These are phyloP conservation scores for Orycteropus afer DNA, from an alignment of 2,113 vertebrate genomes.

Conservation along the genomic window DNA sequence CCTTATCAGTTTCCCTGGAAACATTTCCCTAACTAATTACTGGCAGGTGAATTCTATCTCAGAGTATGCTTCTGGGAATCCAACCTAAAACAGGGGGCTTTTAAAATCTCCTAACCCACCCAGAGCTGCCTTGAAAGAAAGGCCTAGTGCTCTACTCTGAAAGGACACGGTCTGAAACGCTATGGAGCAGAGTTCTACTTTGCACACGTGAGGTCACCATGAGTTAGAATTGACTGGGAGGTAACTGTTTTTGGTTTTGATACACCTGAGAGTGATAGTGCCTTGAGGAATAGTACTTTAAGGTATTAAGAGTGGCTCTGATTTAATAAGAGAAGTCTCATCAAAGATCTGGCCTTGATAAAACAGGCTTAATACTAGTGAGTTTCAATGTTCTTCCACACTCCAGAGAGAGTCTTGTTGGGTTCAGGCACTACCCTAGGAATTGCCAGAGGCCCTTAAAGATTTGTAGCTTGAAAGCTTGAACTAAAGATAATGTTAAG, in stretches of 20 bases:
- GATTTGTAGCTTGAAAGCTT: not conserved
- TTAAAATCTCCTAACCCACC: not conserved
- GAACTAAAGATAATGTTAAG: not conserved
- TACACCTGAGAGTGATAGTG: no score
- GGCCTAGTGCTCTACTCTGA: no score
- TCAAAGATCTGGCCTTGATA: not conserved
- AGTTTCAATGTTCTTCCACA: not conserved
- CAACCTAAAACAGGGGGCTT: not conserved
- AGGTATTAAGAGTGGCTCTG: not conserved
- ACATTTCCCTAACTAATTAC: not conserved
- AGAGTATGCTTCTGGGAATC: not conserved
- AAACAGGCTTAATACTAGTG: not conserved
- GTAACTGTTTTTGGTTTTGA: no score
- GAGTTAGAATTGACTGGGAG: no score
- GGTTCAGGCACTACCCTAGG: not conserved
- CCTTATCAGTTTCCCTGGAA: not conserved
- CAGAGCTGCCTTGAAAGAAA: no score
- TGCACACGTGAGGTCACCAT: no score
- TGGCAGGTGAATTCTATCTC: not conserved
- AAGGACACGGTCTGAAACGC: no score
- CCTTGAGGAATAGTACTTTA: not conserved
- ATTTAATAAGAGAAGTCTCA: not conserved
- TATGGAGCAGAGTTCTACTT: no score
- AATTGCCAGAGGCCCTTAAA: not conserved
- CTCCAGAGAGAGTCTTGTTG: not conserved